A percentile compares a stretch with the other conserved stretches of the same genome.
phyloP scores from a whole-genome alignment of 2,797 vertebrate genomes.

The Leptodactylus fallax region DNA sequence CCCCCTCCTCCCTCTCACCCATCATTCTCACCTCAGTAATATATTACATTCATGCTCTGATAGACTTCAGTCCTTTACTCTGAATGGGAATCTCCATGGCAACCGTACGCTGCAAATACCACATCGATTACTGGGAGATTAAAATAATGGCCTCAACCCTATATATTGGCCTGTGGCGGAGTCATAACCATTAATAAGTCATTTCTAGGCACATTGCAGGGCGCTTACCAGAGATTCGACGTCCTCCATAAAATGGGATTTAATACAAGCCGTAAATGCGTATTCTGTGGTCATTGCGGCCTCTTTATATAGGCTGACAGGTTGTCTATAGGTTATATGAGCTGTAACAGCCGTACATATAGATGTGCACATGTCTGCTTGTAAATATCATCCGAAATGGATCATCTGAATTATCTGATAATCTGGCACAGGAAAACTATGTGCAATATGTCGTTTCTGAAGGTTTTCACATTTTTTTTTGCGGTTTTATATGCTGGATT shows the following conservation, averaged over 20 bases:
- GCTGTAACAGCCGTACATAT: too few species aligned
- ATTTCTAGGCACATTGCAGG: not conserved
- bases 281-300: not conserved
- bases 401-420: too few species aligned
- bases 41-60: not conserved
- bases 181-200: not conserved
- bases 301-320: not conserved
- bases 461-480: too few species aligned
- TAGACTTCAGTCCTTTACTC: not conserved
- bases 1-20: not conserved
- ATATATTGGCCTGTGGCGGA: not conserved
- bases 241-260: not conserved
- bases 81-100: constrained; percentile 12
- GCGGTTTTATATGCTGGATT: too few species aligned
- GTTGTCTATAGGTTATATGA: not conserved
- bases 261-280: not conserved
- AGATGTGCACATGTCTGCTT: too few species aligned
- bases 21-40: not conserved
- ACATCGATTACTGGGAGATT: not conserved
- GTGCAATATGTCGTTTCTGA: too few species aligned
- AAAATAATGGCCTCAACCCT: not conserved
- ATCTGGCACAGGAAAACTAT: too few species aligned
- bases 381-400: too few species aligned
- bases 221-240: not conserved
- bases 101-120: not conserved